Evolutionary conservation across 2,888 invertebrate genomes (phyloP).

Genomic region (Metellina segmentata): DNA sequence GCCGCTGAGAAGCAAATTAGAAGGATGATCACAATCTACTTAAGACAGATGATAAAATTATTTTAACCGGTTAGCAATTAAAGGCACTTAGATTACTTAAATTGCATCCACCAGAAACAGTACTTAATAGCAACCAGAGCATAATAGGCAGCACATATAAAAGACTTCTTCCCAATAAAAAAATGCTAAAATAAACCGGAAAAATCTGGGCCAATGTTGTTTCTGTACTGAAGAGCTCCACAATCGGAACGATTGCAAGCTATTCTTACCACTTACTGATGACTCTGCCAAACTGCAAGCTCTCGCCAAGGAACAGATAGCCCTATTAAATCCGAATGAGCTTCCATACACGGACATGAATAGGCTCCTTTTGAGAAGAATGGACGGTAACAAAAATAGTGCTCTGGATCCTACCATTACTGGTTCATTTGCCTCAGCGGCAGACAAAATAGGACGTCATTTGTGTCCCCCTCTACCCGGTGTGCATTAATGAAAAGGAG

Average conservation of each 20-base stretch:
- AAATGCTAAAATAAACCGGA: not conserved
- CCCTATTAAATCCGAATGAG: slow-evolving; percentile 66
- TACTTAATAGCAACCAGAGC: not conserved
- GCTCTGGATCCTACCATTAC: slow-evolving; percentile 34
- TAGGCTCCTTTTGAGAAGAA: slow-evolving; percentile 16
- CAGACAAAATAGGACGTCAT: slow-evolving; percentile 10
- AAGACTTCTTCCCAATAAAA: not conserved
- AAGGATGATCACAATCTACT: no score
- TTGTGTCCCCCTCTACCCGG: not conserved
- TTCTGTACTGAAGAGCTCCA: not conserved
- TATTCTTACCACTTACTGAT: not conserved
- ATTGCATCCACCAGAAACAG: no score
- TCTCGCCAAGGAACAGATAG: slow-evolving; percentile 38
- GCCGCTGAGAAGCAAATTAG: no score
- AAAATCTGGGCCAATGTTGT: not conserved
- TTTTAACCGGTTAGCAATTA: no score
- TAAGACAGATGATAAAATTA: no score
- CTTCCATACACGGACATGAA: slow-evolving; percentile 1
- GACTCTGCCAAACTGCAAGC: slow-evolving; percentile 12
- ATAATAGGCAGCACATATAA: not conserved
- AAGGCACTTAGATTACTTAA: no score
- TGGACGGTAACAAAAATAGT: slow-evolving; percentile 1
- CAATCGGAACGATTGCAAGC: not conserved
- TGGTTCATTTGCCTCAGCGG: slow-evolving; percentile 45
- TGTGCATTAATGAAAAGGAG: slow-evolving; percentile 44